These are phyloP conservation scores for Saxidomus purpurata DNA, from an alignment of 1,140 invertebrate species.

Conservation along the genomic window DNA sequence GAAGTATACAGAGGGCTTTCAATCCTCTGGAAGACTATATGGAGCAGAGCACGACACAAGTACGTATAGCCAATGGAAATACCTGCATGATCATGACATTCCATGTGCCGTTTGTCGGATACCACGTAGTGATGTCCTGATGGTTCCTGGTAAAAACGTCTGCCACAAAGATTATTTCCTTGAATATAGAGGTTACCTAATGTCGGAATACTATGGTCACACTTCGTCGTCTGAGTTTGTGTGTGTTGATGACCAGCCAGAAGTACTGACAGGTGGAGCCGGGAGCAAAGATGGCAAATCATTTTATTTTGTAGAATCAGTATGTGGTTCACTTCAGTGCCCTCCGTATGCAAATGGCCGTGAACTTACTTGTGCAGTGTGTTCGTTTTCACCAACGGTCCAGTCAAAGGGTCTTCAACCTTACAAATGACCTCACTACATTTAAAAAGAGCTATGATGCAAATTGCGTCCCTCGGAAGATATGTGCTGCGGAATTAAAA, in stretches of 20 bases:
- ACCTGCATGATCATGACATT: constrained; percentile 36
- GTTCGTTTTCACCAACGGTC: constrained; percentile 53
- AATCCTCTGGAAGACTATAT: constrained; percentile 38
- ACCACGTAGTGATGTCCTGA: constrained; percentile 39
- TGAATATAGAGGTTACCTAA: constrained; percentile 70
- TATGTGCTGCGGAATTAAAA: no score
- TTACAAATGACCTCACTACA: no score
- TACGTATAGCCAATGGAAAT: not conserved
- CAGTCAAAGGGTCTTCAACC: no score
- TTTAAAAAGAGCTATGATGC: no score
- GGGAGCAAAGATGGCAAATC: constrained; percentile 51
- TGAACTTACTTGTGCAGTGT: constrained; percentile 73
- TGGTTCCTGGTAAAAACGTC: constrained; percentile 84
- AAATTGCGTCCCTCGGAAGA: no score
- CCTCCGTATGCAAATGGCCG: constrained; percentile 60
- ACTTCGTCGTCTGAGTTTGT: constrained; percentile 39
- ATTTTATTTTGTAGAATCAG: constrained; percentile 63
- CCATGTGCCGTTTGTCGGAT: constrained; percentile 69
- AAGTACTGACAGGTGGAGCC: constrained; percentile 15
- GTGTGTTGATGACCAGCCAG: constrained; percentile 68
- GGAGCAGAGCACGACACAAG: constrained; percentile 78
- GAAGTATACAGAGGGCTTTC: not conserved
- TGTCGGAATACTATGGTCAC: constrained; percentile 44
- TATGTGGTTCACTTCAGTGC: constrained; percentile 68
- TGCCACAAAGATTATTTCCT: constrained; percentile 84